These are phyloP conservation scores for Peromyscus eremicus DNA, from an alignment of 2,797 vertebrate genomes.

Conservation along the genomic window DNA sequence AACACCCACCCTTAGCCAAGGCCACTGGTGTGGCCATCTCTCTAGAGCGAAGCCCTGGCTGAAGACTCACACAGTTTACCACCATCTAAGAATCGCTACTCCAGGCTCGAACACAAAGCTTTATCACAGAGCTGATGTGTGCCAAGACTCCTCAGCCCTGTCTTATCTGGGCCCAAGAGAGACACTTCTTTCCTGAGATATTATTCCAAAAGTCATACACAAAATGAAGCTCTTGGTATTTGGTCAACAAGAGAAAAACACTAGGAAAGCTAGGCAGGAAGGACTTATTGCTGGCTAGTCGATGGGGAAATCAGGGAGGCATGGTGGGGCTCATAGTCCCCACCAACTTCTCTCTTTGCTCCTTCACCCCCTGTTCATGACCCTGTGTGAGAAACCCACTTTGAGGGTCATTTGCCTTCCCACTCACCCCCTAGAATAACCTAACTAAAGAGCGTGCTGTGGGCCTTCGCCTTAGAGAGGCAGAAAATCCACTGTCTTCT, in stretches of 20 bases:
- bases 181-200: conserved; percentile 72
- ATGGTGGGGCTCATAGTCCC: background rate
- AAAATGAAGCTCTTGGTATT: conserved; percentile 69
- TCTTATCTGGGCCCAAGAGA: conserved; percentile 70
- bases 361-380: background rate
- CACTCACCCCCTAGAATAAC: background rate
- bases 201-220: conserved; percentile 77
- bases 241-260: conserved; percentile 61
- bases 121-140: conserved; percentile 67
- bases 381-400: background rate
- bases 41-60: conserved; percentile 40
- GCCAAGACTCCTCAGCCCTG: background rate
- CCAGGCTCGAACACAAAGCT: conserved; percentile 54
- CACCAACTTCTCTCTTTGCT: background rate
- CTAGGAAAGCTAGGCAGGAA: conserved; percentile 73
- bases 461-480: background rate
- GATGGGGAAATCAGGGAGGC: background rate
- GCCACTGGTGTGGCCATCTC: background rate
- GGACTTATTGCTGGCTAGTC: background rate
- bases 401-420: accelerated
- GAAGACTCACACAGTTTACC: conserved; percentile 65
- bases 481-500: background rate
- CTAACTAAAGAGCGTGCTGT: accelerated
- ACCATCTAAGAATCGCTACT: conserved; percentile 69
- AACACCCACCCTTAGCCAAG: background rate